Evolutionary conservation across 2,888 invertebrate genomes (phyloP), one percentile per base, ranked within the genome.

Genomic region (Drosophila falleni): DNA sequence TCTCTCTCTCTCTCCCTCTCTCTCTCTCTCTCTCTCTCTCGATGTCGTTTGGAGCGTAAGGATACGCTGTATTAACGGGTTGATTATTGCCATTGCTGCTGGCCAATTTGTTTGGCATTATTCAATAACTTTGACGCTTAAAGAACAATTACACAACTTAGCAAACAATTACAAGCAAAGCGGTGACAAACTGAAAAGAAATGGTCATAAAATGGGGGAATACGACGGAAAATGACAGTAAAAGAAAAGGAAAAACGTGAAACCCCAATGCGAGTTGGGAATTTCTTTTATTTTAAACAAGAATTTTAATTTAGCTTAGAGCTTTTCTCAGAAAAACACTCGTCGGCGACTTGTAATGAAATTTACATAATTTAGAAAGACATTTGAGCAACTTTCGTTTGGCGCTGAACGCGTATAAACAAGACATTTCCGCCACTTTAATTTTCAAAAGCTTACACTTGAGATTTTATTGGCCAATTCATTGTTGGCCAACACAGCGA

Each of bases 401-500:
- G 33, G 55, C 15, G 19, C 79, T 77, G 81, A 67, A 71, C 80
- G 83, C 82, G 81, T 84, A 89, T 89, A 81, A 80, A 80, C 79
- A 76, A 79, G 74, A 80, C 79, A 83, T 89, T 84, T 89, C 89
- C 89, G 82, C 78, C 82, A 85, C 87, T 87, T 87, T 82, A 89
- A 82, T 87, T 87, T 87, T 79, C 79, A 84, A 87, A 85, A 89
- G 87, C 88, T 82, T 84, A 82, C 80, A 88, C 87, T 89, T 82
- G 79, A 87, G 85, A 89, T 89, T 88, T 88, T 88, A 88, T 89
- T 88, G 87, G 89, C 83, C 87, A 89, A 87, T 88, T 88, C 85
- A 87, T 85, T 85, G 87, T 84, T 80, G 77, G 82, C 73, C 71
- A 58, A 64, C 74, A 83, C 62, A 62, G 41, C 64, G 42, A 59